Evolutionary conservation across 2,113 vertebrate species (phyloP).

Genomic region (Nerophis ophidion): DNA sequence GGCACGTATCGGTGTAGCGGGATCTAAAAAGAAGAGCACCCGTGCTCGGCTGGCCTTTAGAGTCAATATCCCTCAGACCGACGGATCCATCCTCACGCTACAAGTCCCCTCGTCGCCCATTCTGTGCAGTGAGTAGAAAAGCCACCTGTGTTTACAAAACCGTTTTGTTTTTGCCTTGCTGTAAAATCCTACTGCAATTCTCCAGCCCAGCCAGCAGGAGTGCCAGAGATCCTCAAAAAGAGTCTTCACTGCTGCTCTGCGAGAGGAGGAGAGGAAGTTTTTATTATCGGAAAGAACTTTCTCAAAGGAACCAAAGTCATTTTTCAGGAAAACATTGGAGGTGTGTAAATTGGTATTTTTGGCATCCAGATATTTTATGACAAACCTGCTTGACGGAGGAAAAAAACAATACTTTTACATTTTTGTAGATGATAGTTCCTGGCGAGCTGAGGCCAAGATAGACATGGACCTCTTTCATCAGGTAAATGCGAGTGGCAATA

Average conservation of each 20-base stretch:
- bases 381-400: neutral
- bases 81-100: conserved; percentile 85
- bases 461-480: conserved; percentile 99
- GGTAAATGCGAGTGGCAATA: conserved; percentile 66
- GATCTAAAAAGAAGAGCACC: conserved; percentile 98
- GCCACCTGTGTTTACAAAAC: no score
- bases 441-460: conserved; percentile 97
- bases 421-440: conserved; percentile 88
- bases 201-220: conserved; percentile 93
- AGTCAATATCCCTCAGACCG: conserved; percentile 86
- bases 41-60: conserved; percentile 93
- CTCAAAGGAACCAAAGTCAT: conserved; percentile 98
- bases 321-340: conserved; percentile 90
- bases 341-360: conserved; percentile 25
- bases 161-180: no score
- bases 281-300: conserved; percentile 98
- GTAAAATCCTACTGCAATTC: neutral
- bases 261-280: conserved; percentile 94
- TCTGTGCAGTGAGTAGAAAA: conserved; percentile 88
- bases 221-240: conserved; percentile 98
- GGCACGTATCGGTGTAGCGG: conserved; percentile 93
- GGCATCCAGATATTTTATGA: neutral
- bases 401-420: conserved; percentile 30
- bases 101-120: conserved; percentile 92
- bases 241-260: conserved; percentile 91